These are phyloP conservation scores for Campylomormyrus numenius DNA, from an alignment of 2,113 vertebrate species.

Conservation along the genomic window DNA sequence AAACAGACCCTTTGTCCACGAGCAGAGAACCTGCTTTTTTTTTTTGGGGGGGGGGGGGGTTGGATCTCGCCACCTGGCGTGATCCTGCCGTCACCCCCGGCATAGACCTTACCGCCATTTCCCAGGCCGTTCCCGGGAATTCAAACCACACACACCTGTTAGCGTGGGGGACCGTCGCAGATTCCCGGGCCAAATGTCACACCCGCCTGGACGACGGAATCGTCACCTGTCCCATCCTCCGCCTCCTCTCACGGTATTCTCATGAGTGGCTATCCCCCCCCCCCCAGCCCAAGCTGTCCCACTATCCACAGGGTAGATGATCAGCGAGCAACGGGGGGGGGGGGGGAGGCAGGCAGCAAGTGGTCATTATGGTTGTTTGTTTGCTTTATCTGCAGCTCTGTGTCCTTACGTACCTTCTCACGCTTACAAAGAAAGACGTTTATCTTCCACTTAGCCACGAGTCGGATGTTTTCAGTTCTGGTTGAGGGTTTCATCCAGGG, in stretches of 20 bases:
- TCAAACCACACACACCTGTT: not conserved
- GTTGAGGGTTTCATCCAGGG: not conserved
- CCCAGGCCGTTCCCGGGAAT: not conserved
- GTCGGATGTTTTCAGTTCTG: not conserved
- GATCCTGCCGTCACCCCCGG: not conserved
- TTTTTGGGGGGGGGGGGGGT: not conserved
- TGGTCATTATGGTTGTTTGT: not conserved
- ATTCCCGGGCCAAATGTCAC: not conserved
- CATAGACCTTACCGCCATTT: not conserved
- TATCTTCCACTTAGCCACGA: not conserved
- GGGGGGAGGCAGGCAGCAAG: not conserved
- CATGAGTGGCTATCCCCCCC: not conserved
- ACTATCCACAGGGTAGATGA: not conserved
- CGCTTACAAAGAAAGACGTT: not conserved
- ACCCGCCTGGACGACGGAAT: not conserved
- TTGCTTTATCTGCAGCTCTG: not conserved
- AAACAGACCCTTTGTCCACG: not conserved
- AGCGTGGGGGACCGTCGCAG: not conserved
- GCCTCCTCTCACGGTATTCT: not conserved
- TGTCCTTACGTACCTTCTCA: not conserved
- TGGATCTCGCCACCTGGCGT: not conserved
- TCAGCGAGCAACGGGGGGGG: not conserved
- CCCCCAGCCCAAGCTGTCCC: not conserved
- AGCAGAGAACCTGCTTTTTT: not conserved
- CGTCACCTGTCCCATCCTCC: not conserved